phyloP scores from a whole-genome alignment of 1,140 invertebrate genomes.

The Drosophila watanabei region DNA sequence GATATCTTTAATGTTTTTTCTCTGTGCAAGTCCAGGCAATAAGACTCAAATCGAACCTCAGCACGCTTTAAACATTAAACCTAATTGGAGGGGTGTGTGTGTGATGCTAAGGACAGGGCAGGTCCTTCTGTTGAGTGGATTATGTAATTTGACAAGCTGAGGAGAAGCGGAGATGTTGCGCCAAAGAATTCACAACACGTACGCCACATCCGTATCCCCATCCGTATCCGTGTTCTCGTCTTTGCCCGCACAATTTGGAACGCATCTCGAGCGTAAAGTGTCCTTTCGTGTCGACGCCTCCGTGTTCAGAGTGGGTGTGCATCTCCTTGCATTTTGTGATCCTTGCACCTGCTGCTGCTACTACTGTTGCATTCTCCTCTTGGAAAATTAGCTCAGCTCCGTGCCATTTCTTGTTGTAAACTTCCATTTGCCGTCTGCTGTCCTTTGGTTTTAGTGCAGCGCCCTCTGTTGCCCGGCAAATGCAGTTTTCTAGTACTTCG shows the following conservation, averaged over 20 bases:
- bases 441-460: slow-evolving; percentile 71
- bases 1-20: not conserved
- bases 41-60: slow-evolving; percentile 53
- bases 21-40: slow-evolving; percentile 4
- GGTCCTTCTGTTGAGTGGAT: slow-evolving; percentile 47
- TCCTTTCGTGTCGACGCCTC: slow-evolving; percentile 70
- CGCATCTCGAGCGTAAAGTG: slow-evolving; percentile 80
- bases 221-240: slow-evolving; percentile 55
- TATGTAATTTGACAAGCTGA: slow-evolving; percentile 55
- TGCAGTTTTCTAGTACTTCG: slow-evolving; percentile 79
- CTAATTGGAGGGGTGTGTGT: slow-evolving; percentile 20
- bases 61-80: slow-evolving; percentile 62
- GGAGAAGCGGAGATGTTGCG: slow-evolving; percentile 26
- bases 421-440: slow-evolving; percentile 54
- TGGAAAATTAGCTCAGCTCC: slow-evolving; percentile 68
- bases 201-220: slow-evolving; percentile 54
- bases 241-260: slow-evolving; percentile 63
- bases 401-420: slow-evolving; percentile 73
- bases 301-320: not conserved
- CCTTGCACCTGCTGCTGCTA: slow-evolving; percentile 68
- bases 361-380: slow-evolving; percentile 7
- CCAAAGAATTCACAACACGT: slow-evolving; percentile 72
- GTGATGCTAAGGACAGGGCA: not conserved
- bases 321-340: slow-evolving; percentile 64
- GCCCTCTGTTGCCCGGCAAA: slow-evolving; percentile 74